A percentile compares a stretch with the other conserved stretches of the same genome.
Evolutionary conservation across 2,888 invertebrate genomes (phyloP).

Genomic region (Desoria tigrina): DNA sequence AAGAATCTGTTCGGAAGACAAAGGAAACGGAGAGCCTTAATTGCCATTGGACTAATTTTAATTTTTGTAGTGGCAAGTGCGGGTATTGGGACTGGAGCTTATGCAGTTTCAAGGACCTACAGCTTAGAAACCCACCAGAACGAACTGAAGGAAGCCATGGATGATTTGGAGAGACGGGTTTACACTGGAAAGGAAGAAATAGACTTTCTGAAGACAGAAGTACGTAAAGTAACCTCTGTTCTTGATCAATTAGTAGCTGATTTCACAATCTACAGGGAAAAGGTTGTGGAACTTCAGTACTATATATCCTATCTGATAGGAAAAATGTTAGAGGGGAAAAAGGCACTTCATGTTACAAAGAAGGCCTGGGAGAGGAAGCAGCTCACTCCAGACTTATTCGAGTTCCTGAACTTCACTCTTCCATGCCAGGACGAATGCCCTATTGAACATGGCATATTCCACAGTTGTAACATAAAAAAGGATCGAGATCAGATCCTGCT

Average conservation of each 20-base stretch:
- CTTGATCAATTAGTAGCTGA: neutral
- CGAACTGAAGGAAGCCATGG: neutral
- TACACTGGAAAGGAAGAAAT: constrained; percentile 1
- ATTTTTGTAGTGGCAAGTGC: neutral
- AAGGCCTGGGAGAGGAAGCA: constrained; percentile 15
- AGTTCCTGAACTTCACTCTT: constrained; percentile 23
- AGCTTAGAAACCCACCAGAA: neutral
- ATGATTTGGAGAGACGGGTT: neutral
- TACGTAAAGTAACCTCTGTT: constrained; percentile 1
- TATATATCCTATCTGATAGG: neutral
- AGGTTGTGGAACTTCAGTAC: neutral
- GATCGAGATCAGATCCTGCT: constrained; percentile 17
- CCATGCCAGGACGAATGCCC: constrained; percentile 20
- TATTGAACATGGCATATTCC: constrained; percentile 30
- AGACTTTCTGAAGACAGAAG: neutral
- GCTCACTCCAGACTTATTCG: constrained; percentile 14
- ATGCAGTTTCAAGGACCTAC: neutral
- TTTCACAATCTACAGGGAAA: neutral
- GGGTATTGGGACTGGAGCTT: too few relatives aligned
- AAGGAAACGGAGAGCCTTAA: neutral
- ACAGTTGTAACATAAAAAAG: constrained; percentile 15
- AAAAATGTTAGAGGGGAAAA: constrained; percentile 12
- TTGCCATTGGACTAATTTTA: neutral
- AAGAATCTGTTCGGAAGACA: neutral
- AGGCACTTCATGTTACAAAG: constrained; percentile 5